Percentiles rank a stretch among this genome's conserved stretches.
Evolutionary conservation across 2,113 vertebrate genomes (phyloP).

Genomic region (Nothoprocta perdicaria): DNA sequence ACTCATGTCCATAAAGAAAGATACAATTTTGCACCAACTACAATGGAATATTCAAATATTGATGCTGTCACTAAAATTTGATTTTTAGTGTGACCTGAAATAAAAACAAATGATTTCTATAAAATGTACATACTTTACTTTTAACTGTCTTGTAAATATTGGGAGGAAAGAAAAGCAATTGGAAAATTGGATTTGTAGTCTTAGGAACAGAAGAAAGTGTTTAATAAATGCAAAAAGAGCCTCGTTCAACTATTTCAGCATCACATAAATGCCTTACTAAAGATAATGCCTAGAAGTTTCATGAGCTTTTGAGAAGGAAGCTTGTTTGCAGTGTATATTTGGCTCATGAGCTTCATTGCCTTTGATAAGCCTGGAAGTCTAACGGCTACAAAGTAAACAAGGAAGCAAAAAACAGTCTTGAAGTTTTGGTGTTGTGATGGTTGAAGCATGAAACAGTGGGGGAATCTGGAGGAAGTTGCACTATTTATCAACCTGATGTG

Average conservation of each 20-base stretch:
- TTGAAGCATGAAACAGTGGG: not conserved
- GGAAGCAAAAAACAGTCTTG: not conserved
- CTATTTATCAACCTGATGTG: not conserved
- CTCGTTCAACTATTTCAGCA: not conserved
- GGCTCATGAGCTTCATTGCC: not conserved
- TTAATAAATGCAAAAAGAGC: not conserved
- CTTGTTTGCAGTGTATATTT: not conserved
- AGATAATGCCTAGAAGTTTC: not conserved
- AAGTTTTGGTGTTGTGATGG: not conserved
- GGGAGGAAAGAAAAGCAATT: not conserved
- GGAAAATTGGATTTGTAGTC: not conserved
- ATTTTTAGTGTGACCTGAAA: not conserved
- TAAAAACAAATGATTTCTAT: not conserved
- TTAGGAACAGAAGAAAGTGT: not conserved
- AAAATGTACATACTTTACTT: not conserved
- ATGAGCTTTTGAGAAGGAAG: not conserved
- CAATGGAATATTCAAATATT: not conserved
- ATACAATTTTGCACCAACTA: not conserved
- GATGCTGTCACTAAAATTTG: not conserved
- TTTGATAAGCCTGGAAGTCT: not conserved
- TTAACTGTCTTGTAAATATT: not conserved
- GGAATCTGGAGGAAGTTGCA: not conserved
- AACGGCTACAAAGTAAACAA: not conserved
- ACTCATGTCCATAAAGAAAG: not conserved
- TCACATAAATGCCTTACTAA: not conserved